Base-by-base conservation (phyloP, 1,140 invertebrate genomes). In the Zaprionus davidi region DNA sequence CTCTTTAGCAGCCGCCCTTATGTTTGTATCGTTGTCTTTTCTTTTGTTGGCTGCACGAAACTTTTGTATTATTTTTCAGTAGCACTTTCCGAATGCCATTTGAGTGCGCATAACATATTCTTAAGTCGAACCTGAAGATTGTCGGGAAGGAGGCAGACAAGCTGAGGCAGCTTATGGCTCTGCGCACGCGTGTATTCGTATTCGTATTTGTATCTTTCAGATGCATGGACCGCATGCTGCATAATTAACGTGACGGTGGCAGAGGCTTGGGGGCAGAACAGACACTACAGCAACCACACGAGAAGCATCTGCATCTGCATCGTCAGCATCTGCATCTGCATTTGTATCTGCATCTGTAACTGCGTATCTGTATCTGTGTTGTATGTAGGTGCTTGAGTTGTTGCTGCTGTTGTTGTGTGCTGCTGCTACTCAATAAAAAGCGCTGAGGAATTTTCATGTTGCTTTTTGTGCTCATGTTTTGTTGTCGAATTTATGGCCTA, bases 401-500 rank as follows among this genome's bases (percentile, higher is more conserved):
- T 76, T 86, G 72, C 49, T 15, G 38, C 38, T n/a, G 38, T n/a
- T 46, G 41, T n/a, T 9, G 31, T 34, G 31, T 34, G n/a, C n/a
- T 17, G 41, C 64, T 81, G 79, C 76, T 75, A 69, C 71, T 86
- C 83, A 73, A 77, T 64, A 68, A 78, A 78, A 68, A 64, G 56
- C 58, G 58, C 71, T 90, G 76, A 75, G 85, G 85, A 90, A 88
- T 88, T 90, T 79, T 70, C 67, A 62, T 76, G 62, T 68, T 70
- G 53, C 70, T 74, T 77, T 77, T 67, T 74, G 62, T 78, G 72
- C 72, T 68, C 66, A 78, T 78, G 79, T 90, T 90, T 90, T 90
- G 78, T 85, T 90, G 85, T 90, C 86, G 85, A 90, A 90, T 90
- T 90, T 90, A 90, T 90, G 82, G 85, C 86, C 85, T 90, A 90